phyloP scores from a whole-genome alignment of 2,888 invertebrate species.

The Stenolophus ochropezus region DNA sequence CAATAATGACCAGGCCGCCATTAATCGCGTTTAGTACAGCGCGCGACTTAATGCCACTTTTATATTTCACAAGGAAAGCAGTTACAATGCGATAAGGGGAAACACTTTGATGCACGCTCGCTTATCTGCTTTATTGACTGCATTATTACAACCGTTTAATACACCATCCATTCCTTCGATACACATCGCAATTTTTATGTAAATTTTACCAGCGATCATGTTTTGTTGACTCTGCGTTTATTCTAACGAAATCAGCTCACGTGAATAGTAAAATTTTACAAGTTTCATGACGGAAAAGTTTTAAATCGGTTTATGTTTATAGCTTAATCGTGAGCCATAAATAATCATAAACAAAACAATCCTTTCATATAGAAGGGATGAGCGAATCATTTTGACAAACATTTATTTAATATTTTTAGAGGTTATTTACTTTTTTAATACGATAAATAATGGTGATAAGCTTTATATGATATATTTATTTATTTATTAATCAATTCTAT shows the following conservation, averaged over 20 bases:
- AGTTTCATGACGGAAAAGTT: conserved; percentile 7
- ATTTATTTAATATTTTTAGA: no score
- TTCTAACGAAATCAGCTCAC: conserved; percentile 3
- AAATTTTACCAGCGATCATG: conserved; percentile 48
- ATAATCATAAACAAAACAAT: background rate
- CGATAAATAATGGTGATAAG: no score
- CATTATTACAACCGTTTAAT: conserved; percentile 50
- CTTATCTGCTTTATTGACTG: conserved; percentile 52
- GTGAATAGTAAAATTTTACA: conserved; percentile 6
- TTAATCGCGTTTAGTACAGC: conserved; percentile 49
- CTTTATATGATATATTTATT: no score
- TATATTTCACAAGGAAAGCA: conserved; percentile 41
- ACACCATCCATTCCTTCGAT: conserved; percentile 20
- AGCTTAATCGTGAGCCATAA: background rate
- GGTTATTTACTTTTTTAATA: no score
- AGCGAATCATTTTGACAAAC: no score
- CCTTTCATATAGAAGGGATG: no score
- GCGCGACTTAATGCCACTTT: conserved; percentile 33
- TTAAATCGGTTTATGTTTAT: conserved; percentile 20
- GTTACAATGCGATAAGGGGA: conserved; percentile 37
- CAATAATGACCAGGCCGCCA: conserved; percentile 33
- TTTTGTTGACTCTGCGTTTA: conserved; percentile 20
- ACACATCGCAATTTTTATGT: conserved; percentile 50
- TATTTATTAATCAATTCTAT: no score
- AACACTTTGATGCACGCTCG: conserved; percentile 42